Evolutionary conservation across 2,888 invertebrate species (phyloP).

Genomic region (Automeris io): DNA sequence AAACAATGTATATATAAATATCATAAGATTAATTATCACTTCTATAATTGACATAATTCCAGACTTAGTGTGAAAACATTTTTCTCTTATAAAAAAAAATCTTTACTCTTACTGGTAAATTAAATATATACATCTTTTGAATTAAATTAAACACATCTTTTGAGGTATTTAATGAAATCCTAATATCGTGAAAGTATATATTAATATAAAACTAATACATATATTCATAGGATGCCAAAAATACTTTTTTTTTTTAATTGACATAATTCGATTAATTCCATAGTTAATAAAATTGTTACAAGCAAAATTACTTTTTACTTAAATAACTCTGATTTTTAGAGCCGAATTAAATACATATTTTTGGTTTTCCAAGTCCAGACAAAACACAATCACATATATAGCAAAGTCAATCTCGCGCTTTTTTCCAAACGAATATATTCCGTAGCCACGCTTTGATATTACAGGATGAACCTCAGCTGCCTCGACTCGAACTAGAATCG

Average conservation of each 20-base stretch:
- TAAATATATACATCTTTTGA: too few species aligned
- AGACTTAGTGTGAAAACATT: too few species aligned
- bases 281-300: neutral
- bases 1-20: too few species aligned
- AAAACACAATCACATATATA: neutral
- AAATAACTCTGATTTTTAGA: neutral
- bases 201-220: too few species aligned
- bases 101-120: too few species aligned
- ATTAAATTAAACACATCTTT: too few species aligned
- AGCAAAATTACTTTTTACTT: neutral
- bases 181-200: too few species aligned
- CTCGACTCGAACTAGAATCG: constrained; percentile 23
- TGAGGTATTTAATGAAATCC: too few species aligned
- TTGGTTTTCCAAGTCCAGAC: neutral
- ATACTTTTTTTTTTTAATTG: neutral
- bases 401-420: neutral
- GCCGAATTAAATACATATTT: neutral
- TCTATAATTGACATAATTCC: too few species aligned
- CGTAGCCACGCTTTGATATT: constrained; percentile 4
- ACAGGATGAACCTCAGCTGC: constrained; percentile 25
- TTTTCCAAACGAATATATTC: neutral
- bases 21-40: too few species aligned
- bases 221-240: too few species aligned
- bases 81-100: too few species aligned
- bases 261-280: neutral